phyloP scores from a whole-genome alignment of 2,888 invertebrate species.

The Chaetogeoica ovagalla region DNA sequence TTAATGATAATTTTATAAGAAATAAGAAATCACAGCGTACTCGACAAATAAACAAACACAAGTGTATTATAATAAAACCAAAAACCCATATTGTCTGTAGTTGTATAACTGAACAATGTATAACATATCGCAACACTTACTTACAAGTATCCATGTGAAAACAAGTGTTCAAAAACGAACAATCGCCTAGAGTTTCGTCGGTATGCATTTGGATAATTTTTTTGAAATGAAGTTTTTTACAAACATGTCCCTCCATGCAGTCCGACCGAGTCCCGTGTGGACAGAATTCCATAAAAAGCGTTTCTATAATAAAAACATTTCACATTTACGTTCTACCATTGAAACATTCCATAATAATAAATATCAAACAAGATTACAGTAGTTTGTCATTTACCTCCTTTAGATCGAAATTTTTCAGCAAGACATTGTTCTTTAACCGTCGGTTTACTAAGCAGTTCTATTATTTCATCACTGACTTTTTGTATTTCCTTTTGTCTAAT shows the following conservation, averaged over 20 bases:
- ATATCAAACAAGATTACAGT: conserved; percentile 36
- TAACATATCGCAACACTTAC: conserved; percentile 59
- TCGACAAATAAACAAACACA: not conserved
- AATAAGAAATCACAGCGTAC: not conserved
- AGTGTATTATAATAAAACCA: no score
- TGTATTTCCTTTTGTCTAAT: conserved; percentile 94
- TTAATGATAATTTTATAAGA: not conserved
- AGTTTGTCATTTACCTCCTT: conserved; percentile 69
- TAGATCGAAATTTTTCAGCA: conserved; percentile 94
- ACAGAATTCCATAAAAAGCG: conserved; percentile 93
- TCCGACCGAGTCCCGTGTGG: conserved; percentile 92
- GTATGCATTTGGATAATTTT: conserved; percentile 96
- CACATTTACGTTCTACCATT: no score
- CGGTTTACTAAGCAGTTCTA: conserved; percentile 89
- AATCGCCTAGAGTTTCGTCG: conserved; percentile 92
- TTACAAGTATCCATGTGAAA: conserved; percentile 99
- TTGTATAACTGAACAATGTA: not conserved
- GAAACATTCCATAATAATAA: no score
- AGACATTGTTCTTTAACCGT: conserved; percentile 94
- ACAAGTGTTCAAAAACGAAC: conserved; percentile 96
- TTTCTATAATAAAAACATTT: conserved; percentile 61
- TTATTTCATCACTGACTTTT: conserved; percentile 92
- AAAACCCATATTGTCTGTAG: not conserved
- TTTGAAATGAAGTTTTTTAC: conserved; percentile 91
- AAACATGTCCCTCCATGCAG: conserved; percentile 66